Evolutionary conservation across 1,140 invertebrate species (phyloP), one percentile per base, ranked within the genome.

Genomic region (Drepana arcuata): DNA sequence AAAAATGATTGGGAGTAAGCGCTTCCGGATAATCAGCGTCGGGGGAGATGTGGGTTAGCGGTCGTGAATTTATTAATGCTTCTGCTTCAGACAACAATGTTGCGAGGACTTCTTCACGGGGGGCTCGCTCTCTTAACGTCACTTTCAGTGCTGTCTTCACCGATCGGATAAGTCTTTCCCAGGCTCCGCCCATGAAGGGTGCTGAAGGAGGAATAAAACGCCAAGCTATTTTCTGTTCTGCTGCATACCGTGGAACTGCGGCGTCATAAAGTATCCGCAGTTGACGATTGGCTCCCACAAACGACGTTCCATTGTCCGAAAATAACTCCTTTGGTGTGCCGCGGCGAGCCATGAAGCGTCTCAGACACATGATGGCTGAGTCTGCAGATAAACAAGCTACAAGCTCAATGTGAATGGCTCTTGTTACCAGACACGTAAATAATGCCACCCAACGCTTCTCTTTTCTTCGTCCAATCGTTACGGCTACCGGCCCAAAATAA

Each of bases 231-330:
- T 9, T 32, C 4, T 21, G 9, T 0, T 33, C 25, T 2, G 27
- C 18, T 13, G 51, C 24, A 25, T 42, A 38, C 6, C 38, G 30
- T 16, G 32, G 11, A 0, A 28, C 34, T 0, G 37, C 33, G 2
- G 9, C 2, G 13, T 27, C 23, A 7, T 14, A n/a, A 1, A 30
- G 33, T 11, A 5, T 12, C 5, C 43, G 23, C 1, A 47, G 34
- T 11, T 44, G 38, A 9, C 21, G 31, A 25, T 46, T 40, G 0
- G 51, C 46, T 1, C 63, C 70, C 2, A 38, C 29, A 26, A 85
- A 69, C 38, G 80, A 73, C 6, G 65, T 79, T 3, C 67, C 66
- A 45, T 62, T 71, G 37, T 83, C 83, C 0, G 45, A 64, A 27
- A 49, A 63, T n/a, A 82, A 51, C 21, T 59, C 18, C 3, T 34